phyloP scores from a whole-genome alignment of 2,113 vertebrate genomes.

The Peromyscus californicus region DNA sequence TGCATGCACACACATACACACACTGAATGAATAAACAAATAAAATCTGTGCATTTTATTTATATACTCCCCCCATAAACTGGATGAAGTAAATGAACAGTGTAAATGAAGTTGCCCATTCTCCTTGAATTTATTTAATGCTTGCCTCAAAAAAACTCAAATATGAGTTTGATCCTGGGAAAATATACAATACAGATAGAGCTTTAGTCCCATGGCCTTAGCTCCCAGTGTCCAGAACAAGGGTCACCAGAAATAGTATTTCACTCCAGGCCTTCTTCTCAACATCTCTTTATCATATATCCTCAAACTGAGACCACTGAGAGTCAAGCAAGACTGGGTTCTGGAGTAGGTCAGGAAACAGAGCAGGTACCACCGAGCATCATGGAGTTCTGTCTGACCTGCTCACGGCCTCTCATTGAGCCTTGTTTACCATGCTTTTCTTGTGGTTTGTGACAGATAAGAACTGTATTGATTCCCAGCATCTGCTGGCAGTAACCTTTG shows the following conservation, averaged over 20 bases:
- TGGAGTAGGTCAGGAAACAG: neutral
- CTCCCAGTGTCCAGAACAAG: neutral
- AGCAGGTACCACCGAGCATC: neutral
- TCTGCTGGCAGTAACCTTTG: slow-evolving; percentile 87
- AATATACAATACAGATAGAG: neutral
- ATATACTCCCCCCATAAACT: neutral
- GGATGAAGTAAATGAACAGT: neutral
- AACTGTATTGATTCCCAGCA: slow-evolving; percentile 84
- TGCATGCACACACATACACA: neutral
- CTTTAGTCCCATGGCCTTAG: neutral
- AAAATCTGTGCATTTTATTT: neutral
- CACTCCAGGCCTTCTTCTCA: neutral
- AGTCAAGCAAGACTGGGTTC: neutral
- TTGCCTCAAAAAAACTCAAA: slow-evolving; percentile 9
- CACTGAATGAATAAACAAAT: neutral
- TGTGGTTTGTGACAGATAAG: slow-evolving; percentile 88
- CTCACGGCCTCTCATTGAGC: slow-evolving; percentile 30
- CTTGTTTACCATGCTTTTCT: slow-evolving; percentile 74
- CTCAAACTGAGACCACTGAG: neutral
- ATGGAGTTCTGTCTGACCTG: neutral
- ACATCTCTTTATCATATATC: neutral
- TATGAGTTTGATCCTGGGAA: neutral
- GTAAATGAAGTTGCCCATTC: neutral
- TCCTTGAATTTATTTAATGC: slow-evolving; percentile 24
- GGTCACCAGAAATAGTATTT: neutral